These are phyloP conservation scores for Hippolais icterina DNA, from an alignment of 2,113 vertebrate species.

Conservation along the genomic window DNA sequence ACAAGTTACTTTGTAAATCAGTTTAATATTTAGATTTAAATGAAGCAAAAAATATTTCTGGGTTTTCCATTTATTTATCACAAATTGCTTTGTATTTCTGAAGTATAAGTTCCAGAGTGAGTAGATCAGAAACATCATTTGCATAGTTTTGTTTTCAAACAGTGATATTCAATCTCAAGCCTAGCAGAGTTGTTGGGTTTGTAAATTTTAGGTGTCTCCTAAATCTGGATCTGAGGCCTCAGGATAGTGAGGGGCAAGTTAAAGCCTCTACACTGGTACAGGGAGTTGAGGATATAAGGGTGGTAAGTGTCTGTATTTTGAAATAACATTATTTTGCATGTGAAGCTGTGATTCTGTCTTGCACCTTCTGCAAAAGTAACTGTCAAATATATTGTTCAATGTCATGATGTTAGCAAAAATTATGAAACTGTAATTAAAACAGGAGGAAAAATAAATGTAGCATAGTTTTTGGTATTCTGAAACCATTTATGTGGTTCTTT, in stretches of 20 bases:
- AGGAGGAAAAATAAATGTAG: not conserved
- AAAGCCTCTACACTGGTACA: not conserved
- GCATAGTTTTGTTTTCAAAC: not conserved
- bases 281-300: not conserved
- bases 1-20: not conserved
- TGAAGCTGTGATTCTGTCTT: not conserved
- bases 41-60: not conserved
- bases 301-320: not conserved
- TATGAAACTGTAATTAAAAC: not conserved
- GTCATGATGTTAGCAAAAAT: not conserved
- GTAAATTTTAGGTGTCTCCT: not conserved
- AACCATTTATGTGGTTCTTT: not conserved
- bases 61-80: not conserved
- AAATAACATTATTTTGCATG: not conserved
- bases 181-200: not conserved
- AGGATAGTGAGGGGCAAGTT: not conserved
- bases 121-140: not conserved
- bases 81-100: not conserved
- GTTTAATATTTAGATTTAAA: not conserved
- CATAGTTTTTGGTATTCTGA: not conserved
- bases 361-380: rapidly evolving
- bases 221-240: not conserved
- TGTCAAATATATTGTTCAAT: not conserved
- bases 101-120: not conserved
- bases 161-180: not conserved